Percentiles rank a stretch among this genome's conserved stretches.
Conservation (phyloP, 1,140 invertebrate species). For the Dendrolimus kikuchii region DNA sequence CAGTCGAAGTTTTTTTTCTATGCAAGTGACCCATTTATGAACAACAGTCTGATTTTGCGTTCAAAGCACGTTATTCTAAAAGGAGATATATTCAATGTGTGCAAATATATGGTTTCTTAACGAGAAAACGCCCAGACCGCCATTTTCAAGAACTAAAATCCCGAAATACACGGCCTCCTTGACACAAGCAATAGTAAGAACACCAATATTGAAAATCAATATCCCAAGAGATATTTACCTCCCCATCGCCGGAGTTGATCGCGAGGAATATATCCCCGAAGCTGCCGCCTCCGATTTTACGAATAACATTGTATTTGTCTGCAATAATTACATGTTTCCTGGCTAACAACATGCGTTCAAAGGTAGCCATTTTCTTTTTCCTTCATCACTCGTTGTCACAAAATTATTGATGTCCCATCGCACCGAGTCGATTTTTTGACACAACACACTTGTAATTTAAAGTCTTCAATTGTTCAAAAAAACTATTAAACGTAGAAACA, state of each 20-base stretch:
- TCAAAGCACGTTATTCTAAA: too few species aligned
- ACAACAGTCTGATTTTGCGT: too few species aligned
- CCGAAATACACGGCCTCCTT: constrained; percentile 33
- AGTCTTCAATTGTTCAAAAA: constrained; percentile 40
- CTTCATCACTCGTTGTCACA: constrained; percentile 54
- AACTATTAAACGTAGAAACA: constrained; percentile 41
- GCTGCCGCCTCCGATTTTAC: constrained; percentile 98
- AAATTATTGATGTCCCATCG: constrained; percentile 47
- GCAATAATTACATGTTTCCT: constrained; percentile 85
- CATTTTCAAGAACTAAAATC: constrained; percentile 40
- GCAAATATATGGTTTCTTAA: constrained; percentile 9
- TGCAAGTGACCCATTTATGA: too few species aligned
- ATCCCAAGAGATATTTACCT: constrained; percentile 75
- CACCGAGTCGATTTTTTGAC: constrained; percentile 32
- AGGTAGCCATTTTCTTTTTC: constrained; percentile 67
- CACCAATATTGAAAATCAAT: constrained; percentile 8
- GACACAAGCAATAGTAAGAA: constrained; percentile 22
- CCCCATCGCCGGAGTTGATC: constrained; percentile 96
- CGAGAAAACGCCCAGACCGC: constrained; percentile 39
- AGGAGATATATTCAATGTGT: background rate
- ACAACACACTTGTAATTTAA: constrained; percentile 46
- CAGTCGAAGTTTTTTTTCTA: too few species aligned
- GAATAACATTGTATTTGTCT: constrained; percentile 94
- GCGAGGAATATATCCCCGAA: constrained; percentile 99
- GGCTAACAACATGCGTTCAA: constrained; percentile 57